Percentiles rank a stretch among this genome's conserved stretches.
Conservation (phyloP, 2,797 vertebrate species). For the Avahi laniger region DNA sequence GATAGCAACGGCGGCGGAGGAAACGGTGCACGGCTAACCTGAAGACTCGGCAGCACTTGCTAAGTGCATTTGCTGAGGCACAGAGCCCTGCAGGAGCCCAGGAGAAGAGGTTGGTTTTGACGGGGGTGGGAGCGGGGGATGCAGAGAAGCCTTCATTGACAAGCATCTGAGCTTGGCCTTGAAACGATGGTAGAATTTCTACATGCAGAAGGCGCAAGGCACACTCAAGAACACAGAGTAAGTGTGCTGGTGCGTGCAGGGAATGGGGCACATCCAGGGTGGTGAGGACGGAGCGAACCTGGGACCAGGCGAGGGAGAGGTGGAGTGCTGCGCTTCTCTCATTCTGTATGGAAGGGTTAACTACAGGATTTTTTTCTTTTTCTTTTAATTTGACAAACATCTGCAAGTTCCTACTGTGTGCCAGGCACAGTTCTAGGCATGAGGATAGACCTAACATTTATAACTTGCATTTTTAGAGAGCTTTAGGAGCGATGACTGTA, state of each 20-base stretch:
- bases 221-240: neutral
- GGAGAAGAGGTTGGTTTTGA: neutral
- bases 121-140: rapidly evolving
- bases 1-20: neutral
- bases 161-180: neutral
- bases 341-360: neutral
- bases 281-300: neutral
- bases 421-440: neutral
- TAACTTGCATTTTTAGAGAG: neutral
- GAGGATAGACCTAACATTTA: no score
- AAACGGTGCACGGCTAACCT: neutral
- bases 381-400: neutral
- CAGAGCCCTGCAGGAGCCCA: neutral
- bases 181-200: neutral
- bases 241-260: neutral
- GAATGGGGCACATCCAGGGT: neutral
- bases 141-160: neutral
- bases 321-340: neutral
- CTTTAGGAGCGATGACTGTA: neutral
- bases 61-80: neutral
- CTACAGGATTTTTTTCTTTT: neutral
- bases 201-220: neutral
- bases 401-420: neutral
- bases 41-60: neutral
- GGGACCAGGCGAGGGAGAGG: neutral